Conservation (phyloP, 2,113 vertebrate genomes). For the Catharus fuscescens region DNA sequence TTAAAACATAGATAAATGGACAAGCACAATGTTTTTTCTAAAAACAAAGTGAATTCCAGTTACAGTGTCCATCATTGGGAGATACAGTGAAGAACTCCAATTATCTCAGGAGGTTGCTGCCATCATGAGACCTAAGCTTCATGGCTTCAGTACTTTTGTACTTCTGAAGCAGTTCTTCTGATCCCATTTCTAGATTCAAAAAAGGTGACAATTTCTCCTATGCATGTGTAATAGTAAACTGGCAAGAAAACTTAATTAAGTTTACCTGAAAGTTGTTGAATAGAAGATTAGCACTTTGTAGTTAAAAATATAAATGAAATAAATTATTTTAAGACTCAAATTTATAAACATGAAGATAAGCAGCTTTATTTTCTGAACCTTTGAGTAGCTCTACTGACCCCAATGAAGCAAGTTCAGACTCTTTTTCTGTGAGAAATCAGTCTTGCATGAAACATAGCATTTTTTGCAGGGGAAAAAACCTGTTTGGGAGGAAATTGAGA, state of each 20-base stretch:
- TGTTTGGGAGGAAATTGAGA: conserved; percentile 61
- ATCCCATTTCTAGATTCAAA: neutral
- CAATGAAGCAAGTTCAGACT: neutral
- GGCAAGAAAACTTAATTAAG: neutral
- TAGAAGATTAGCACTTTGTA: neutral
- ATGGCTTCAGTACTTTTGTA: neutral
- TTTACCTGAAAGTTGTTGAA: neutral
- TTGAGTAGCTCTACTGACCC: neutral
- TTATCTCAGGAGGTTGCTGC: neutral
- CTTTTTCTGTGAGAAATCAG: neutral
- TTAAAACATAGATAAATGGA: neutral
- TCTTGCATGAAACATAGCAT: neutral
- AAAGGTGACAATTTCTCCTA: neutral
- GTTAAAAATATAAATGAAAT: neutral
- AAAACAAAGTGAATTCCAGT: neutral
- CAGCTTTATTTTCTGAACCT: neutral
- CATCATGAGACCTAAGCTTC: neutral
- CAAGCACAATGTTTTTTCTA: neutral
- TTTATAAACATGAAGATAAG: neutral
- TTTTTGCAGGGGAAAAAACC: conserved; percentile 19
- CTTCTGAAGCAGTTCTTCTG: neutral
- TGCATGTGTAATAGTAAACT: neutral
- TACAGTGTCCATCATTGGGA: neutral
- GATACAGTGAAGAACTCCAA: neutral
- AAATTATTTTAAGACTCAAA: neutral